Evolutionary conservation across 2,888 invertebrate species (phyloP).

Genomic region (Aleiodes testaceus): DNA sequence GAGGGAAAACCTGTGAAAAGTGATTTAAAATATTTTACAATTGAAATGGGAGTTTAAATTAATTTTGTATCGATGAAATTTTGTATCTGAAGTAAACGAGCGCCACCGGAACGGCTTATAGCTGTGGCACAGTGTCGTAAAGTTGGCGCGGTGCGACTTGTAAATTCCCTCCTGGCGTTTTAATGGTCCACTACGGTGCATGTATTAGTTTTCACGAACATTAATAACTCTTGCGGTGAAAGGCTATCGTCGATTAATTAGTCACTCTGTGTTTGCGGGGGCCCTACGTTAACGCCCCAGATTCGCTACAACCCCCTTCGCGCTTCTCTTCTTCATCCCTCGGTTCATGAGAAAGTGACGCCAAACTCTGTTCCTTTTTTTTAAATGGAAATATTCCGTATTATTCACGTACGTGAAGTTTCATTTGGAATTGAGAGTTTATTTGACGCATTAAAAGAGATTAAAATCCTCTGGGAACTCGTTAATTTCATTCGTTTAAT

Average conservation of each 20-base stretch:
- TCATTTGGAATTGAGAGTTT: too few species aligned
- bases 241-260: conserved; percentile 69
- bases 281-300: conserved; percentile 51
- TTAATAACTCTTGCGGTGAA: conserved; percentile 68
- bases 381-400: too few species aligned
- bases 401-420: too few species aligned
- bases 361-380: conserved; percentile 1
- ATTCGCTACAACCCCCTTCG: conserved; percentile 35
- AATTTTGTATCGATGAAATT: conserved; percentile 1
- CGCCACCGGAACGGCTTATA: conserved; percentile 46
- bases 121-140: conserved; percentile 66
- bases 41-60: too few species aligned
- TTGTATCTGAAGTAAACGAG: conserved; percentile 22
- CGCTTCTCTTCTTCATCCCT: conserved; percentile 13
- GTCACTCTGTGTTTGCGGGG: conserved; percentile 53
- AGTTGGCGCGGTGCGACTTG: conserved; percentile 62
- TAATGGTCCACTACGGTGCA: conserved; percentile 66
- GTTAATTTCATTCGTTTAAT: too few species aligned
- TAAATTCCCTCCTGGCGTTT: conserved; percentile 68
- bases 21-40: too few species aligned
- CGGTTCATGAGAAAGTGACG: conserved; percentile 33
- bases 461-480: too few species aligned
- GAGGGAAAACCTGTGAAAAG: too few species aligned
- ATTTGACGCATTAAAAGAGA: too few species aligned
- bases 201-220: conserved; percentile 70